These are phyloP conservation scores for Saccostrea cuccullata DNA, from an alignment of 1,140 invertebrate species.

Conservation along the genomic window DNA sequence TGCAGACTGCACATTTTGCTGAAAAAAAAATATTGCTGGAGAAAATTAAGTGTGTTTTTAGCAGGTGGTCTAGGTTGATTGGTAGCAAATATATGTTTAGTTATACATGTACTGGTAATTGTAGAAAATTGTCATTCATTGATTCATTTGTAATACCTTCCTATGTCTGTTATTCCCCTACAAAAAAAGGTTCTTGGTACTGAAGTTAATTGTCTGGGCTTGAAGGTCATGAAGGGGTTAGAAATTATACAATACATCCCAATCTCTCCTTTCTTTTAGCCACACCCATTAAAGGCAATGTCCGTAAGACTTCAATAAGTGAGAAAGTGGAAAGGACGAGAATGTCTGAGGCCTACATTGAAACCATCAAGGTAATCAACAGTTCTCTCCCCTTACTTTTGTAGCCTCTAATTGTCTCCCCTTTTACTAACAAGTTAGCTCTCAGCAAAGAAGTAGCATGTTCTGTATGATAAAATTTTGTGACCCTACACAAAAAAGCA, in stretches of 20 bases:
- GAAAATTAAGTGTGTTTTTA: neutral
- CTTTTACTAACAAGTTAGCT: neutral
- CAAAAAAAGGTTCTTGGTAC: neutral
- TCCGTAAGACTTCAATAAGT: slow-evolving; percentile 69
- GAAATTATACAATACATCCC: neutral
- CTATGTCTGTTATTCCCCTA: neutral
- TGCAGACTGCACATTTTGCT: neutral
- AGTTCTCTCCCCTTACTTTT: slow-evolving; percentile 33
- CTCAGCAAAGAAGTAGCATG: neutral
- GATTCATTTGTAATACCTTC: neutral
- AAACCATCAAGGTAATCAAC: slow-evolving; percentile 63
- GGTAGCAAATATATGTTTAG: neutral
- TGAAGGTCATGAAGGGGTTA: slow-evolving; percentile 1
- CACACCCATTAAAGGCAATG: slow-evolving; percentile 66
- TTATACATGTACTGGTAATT: neutral
- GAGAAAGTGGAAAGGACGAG: slow-evolving; percentile 70
- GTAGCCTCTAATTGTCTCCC: slow-evolving; percentile 1
- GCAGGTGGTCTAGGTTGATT: neutral
- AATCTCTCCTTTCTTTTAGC: slow-evolving; percentile 58
- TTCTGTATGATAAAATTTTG: neutral
- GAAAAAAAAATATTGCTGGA: neutral
- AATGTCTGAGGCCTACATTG: slow-evolving; percentile 68
- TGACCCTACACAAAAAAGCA: neutral
- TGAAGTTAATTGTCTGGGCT: neutral
- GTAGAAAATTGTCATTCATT: neutral